Percentiles rank a stretch among this genome's conserved stretches.
phyloP scores from a whole-genome alignment of 1,140 invertebrate species.

The Drosophila orosa region DNA sequence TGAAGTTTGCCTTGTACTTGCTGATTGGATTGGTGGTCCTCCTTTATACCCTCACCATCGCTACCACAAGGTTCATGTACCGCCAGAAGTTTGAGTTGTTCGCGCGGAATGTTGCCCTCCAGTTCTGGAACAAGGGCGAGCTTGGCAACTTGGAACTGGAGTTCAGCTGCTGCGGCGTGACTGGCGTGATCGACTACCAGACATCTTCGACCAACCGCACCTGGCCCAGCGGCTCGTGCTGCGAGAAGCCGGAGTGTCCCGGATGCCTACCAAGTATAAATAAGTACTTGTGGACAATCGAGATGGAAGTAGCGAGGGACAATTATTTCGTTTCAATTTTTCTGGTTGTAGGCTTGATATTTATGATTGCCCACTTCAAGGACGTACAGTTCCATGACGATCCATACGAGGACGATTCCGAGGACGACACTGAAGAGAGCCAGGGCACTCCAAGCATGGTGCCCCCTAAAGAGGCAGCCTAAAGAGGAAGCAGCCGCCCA shows the following conservation, averaged over 20 bases:
- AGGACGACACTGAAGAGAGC: not conserved
- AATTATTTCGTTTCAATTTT: constrained; percentile 44
- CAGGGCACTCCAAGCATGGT: not conserved
- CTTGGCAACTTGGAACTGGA: constrained; percentile 26
- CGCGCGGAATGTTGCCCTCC: constrained; percentile 17
- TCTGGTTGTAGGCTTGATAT: constrained; percentile 10
- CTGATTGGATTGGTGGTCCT: constrained; percentile 9
- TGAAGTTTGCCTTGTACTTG: constrained; percentile 39
- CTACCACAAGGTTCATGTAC: constrained; percentile 20
- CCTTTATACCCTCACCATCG: constrained; percentile 30
- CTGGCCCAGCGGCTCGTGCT: constrained; percentile 45
- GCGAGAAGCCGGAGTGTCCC: constrained; percentile 24
- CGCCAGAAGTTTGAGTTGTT: constrained; percentile 5
- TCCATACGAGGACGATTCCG: constrained; percentile 22
- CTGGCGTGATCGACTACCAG: constrained; percentile 46
- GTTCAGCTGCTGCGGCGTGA: constrained; percentile 53
- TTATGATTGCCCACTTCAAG: constrained; percentile 23
- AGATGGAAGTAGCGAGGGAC: constrained; percentile 63
- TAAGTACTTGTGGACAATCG: constrained; percentile 22
- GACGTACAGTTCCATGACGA: constrained; percentile 18
- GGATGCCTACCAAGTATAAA: constrained; percentile 33
- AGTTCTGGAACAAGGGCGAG: constrained; percentile 21
- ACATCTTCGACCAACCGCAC: constrained; percentile 33
- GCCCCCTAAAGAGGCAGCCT: not conserved
- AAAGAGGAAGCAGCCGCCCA: not conserved